These are phyloP conservation scores for Chalcosyrphus nemorum DNA, from an alignment of 2,888 invertebrate genomes.

Conservation along the genomic window DNA sequence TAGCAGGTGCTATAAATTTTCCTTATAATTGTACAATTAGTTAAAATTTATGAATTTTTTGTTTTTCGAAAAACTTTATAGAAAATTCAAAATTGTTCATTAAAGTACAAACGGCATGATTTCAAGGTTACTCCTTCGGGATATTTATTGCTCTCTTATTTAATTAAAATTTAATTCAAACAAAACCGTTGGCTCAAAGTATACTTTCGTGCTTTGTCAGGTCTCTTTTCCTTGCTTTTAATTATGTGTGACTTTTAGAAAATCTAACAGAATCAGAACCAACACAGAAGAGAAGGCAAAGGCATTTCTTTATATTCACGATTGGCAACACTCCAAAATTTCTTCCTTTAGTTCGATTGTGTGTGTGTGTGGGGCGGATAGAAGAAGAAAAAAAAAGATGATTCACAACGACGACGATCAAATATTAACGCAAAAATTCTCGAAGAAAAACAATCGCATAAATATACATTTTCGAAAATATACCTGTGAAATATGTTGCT, in stretches of 20 bases:
- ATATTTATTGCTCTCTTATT: slow-evolving; percentile 20
- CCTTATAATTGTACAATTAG: not conserved
- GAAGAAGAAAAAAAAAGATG: too few relatives aligned
- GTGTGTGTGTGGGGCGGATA: slow-evolving; percentile 33
- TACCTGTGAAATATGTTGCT: slow-evolving; percentile 8
- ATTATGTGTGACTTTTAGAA: slow-evolving; percentile 42
- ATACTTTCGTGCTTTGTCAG: not conserved
- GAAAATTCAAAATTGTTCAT: not conserved
- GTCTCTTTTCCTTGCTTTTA: not conserved
- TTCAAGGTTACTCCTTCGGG: not conserved
- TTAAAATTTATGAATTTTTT: not conserved
- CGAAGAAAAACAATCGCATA: slow-evolving; percentile 12
- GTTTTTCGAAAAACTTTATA: not conserved
- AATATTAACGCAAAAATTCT: slow-evolving; percentile 28
- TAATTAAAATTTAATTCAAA: slow-evolving; percentile 18
- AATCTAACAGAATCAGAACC: slow-evolving; percentile 8
- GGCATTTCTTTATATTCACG: slow-evolving; percentile 2
- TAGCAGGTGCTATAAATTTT: not conserved
- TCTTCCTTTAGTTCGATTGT: not conserved
- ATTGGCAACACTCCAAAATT: slow-evolving; percentile 57
- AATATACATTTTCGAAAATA: slow-evolving; percentile 21
- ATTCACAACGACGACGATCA: slow-evolving; percentile 34
- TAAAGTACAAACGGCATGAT: not conserved
- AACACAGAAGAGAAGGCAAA: slow-evolving; percentile 11
- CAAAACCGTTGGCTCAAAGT: slow-evolving; percentile 13